Evolutionary conservation across 1,140 invertebrate species (phyloP), one percentile per base, ranked within the genome.

Genomic region (Anastrepha ludens): DNA sequence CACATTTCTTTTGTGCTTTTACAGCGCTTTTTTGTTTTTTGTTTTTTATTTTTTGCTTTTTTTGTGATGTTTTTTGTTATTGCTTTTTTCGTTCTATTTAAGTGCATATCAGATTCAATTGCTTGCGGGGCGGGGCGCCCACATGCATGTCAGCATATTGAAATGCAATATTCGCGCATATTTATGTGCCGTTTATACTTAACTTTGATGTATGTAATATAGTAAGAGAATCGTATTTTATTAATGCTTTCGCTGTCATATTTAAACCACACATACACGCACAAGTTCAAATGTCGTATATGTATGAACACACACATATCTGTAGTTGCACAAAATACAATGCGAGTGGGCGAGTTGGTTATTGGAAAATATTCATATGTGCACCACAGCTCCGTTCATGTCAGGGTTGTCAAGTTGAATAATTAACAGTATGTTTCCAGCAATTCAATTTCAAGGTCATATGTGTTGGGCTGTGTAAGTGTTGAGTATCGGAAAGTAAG

Each of bases 51-150:
- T 11, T 17, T n/a, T 50, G 15, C 17, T 8, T 55, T 55, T 55
- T 55, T 55, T 11, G 11, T 2, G 6, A 55, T 11, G 20, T 81
- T 55, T 15, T 55, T 50, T 58, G 3, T 74, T 65, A 9, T 65
- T 47, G 11, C 17, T 17, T 17, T 74, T 67, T 8, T 47, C 0
- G 13, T 74, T 74, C 67, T 39, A 11, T 74, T 74, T 74, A 47
- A 74, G 67, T 74, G 67, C 39, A 74, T 74, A 74, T 74, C 67
- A 74, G 41, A 44, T 74, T 44, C 67, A 74, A 74, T 74, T 74
- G 67, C 44, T 44, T 74, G 67, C 67, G 41, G 67, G 15, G 39
- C 29, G 29, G 29, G 29, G 29, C 29, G 29, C 39, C 44, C 8
- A 13, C 44, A 15, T 47, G 67, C 41, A 47, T 74, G 67, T 74